A percentile compares a stretch with the other conserved stretches of the same genome.
phyloP scores from a whole-genome alignment of 1,140 invertebrate genomes.

The Drosophila gunungcola region DNA sequence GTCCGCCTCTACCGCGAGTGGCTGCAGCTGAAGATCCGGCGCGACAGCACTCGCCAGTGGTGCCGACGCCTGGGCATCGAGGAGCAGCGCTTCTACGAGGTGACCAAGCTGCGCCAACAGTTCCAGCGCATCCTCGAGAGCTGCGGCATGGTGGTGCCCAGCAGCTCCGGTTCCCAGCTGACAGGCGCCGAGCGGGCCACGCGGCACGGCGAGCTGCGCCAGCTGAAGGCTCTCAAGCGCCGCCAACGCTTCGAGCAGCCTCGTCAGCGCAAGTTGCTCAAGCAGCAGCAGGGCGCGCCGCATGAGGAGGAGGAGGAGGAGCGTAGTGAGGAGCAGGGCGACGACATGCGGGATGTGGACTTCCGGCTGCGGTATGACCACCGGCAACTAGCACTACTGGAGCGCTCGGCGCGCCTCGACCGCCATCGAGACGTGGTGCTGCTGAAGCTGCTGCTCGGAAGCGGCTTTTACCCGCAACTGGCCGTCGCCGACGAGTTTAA shows the following conservation, averaged over 20 bases:
- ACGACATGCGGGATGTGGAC: slow-evolving; percentile 97
- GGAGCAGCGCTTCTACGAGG: slow-evolving; percentile 98
- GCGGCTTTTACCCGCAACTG: slow-evolving; percentile 97
- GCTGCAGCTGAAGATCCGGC: slow-evolving; percentile 90
- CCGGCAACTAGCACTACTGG: slow-evolving; percentile 86
- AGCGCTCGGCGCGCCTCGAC: slow-evolving; percentile 86
- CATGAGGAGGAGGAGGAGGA: slow-evolving; percentile 80
- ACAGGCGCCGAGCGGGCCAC: slow-evolving; percentile 91
- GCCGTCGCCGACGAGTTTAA: slow-evolving; percentile 97
- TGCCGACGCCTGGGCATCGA: slow-evolving; percentile 94
- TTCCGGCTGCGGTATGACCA: slow-evolving; percentile 92
- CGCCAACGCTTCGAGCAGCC: slow-evolving; percentile 87
- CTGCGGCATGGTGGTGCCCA: slow-evolving; percentile 86
- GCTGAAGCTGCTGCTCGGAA: slow-evolving; percentile 94
- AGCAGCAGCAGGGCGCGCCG: slow-evolving; percentile 75
- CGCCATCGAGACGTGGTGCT: slow-evolving; percentile 94
- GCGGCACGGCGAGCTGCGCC: slow-evolving; percentile 94
- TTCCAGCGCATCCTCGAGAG: slow-evolving; percentile 94
- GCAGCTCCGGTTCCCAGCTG: slow-evolving; percentile 75
- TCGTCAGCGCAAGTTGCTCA: slow-evolving; percentile 91
- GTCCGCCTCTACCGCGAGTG: slow-evolving; percentile 96
- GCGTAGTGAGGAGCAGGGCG: slow-evolving; percentile 85
- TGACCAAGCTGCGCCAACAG: slow-evolving; percentile 96
- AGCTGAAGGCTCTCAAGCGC: slow-evolving; percentile 92
- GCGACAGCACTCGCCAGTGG: slow-evolving; percentile 90